Evolutionary conservation across 1,140 invertebrate species (phyloP), one percentile per base, ranked within the genome.

Genomic region (Drosophila murphyi): DNA sequence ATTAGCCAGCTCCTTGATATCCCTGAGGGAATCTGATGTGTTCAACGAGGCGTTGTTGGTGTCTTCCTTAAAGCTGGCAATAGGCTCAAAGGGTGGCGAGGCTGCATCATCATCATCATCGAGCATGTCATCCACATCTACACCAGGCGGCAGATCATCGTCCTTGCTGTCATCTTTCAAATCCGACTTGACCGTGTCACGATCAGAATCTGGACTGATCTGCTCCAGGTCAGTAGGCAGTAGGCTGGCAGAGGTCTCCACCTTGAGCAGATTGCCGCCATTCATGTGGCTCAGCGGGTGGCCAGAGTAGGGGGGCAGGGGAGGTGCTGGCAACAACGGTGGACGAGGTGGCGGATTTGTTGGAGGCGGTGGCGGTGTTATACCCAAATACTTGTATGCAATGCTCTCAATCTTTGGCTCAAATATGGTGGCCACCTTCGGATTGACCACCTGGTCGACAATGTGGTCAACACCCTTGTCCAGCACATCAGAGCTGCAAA

Each of bases 381-480:
- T 95, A 29, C 97, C 97, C n/a, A 98, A 92, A 91, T 96, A 97
- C 87, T 96, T 96, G 90, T 97, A 98, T 0, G 98, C 96, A 7
- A 97, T 95, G 85, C 98, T 96, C 93, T 98, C 97, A 52, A 98
- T 97, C 94, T 97, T 96, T 5, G 97, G 96, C 87, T 97, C 95
- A 91, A 98, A 98, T 2, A 97, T 95, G 5, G 95, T 95, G 72
- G 96, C 95, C 4, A 98, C 96, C 94, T 98, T 98, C 3, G 97
- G 97, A 93, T 98, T 98, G 0, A 99, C 97, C 0, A 98, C 97
- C 94, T 99, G 98, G 92, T 98, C 97, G 0, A 98, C 97, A 70
- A 99, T 98, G 77, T 97, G 95, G 92, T 98, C 97, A 3, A 98
- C 96, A 28, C 98, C 98, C 67, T 95, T 95, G 72, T 96, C 95